Conservation (phyloP, 2,797 vertebrate species). For the Novumbra hubbsi region DNA sequence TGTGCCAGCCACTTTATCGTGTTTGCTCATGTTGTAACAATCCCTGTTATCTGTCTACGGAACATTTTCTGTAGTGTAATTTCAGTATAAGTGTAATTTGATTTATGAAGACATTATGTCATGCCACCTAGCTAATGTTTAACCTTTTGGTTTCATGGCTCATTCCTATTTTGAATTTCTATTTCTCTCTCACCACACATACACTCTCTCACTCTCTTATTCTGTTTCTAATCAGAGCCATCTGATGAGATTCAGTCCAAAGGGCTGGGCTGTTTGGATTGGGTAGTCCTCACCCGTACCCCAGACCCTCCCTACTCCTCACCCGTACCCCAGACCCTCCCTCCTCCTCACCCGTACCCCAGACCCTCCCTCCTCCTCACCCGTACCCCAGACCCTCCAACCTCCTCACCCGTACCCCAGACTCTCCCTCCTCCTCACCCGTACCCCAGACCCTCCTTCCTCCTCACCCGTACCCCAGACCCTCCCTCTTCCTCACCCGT, state of each 20-base stretch:
- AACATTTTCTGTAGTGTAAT: constrained; percentile 21
- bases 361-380: no score
- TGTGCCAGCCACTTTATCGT: neutral
- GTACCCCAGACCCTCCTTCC: no score
- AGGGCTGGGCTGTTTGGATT: constrained; percentile 40
- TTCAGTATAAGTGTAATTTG: constrained; percentile 21
- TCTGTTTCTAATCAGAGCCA: constrained; percentile 71
- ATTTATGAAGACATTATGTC: constrained; percentile 73
- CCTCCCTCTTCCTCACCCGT: constrained; percentile 57
- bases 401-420: constrained; percentile 53
- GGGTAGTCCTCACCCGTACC: constrained; percentile 31
- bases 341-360: constrained; percentile 30
- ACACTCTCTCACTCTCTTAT: no score
- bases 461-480: constrained; percentile 15
- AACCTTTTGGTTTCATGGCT: constrained; percentile 66
- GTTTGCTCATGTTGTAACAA: neutral
- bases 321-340: constrained; percentile 26
- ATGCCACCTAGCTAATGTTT: constrained; percentile 73
- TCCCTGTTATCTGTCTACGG: constrained; percentile 9
- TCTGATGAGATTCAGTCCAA: constrained; percentile 50
- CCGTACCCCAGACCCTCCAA: constrained; percentile 30
- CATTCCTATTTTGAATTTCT: constrained; percentile 55
- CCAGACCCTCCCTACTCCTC: constrained; percentile 23
- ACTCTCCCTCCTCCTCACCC: constrained; percentile 26
- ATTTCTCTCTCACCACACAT: constrained; percentile 41